Evolutionary conservation across 2,797 vertebrate genomes (phyloP).

Genomic region (Enteromius thamalakanensis): DNA sequence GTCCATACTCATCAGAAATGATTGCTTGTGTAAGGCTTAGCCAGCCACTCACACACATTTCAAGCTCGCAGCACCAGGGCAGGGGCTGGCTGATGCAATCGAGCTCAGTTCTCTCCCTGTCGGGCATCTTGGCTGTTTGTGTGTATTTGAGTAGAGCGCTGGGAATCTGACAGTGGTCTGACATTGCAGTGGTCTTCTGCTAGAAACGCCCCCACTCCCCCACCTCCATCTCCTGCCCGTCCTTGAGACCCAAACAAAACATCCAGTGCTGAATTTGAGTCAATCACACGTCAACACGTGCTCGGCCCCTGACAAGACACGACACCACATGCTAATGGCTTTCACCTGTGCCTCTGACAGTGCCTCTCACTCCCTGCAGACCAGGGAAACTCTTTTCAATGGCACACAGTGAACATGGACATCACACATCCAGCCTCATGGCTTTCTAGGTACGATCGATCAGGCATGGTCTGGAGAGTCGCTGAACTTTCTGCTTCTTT

Average conservation of each 20-base stretch:
- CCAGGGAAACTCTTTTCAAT: conserved; percentile 46
- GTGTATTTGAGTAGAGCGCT: conserved; percentile 48
- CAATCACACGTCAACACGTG: conserved; percentile 51
- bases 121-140: conserved; percentile 44
- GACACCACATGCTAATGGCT: conserved; percentile 59
- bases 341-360: conserved; percentile 54
- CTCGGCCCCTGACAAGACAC: conserved; percentile 37
- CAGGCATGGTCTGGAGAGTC: conserved; percentile 28
- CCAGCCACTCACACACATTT: conserved; percentile 35
- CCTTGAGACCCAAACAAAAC: conserved; percentile 52
- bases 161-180: conserved; percentile 52
- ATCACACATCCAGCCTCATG: conserved; percentile 36
- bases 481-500: conserved; percentile 42
- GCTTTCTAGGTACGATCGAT: conserved; percentile 32
- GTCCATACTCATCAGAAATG: conserved; percentile 41
- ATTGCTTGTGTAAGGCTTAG: conserved; percentile 37
- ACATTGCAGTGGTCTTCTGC: conserved; percentile 49
- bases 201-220: conserved; percentile 65
- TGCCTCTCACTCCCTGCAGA: conserved; percentile 25
- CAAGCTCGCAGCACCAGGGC: conserved; percentile 32
- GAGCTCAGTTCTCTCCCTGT: conserved; percentile 19
- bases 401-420: conserved; percentile 45
- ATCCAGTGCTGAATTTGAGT: conserved; percentile 47
- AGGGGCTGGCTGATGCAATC: conserved; percentile 51
- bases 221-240: conserved; percentile 45